phyloP scores from a whole-genome alignment of 2,888 invertebrate genomes.

The Pimpla rufipes region DNA sequence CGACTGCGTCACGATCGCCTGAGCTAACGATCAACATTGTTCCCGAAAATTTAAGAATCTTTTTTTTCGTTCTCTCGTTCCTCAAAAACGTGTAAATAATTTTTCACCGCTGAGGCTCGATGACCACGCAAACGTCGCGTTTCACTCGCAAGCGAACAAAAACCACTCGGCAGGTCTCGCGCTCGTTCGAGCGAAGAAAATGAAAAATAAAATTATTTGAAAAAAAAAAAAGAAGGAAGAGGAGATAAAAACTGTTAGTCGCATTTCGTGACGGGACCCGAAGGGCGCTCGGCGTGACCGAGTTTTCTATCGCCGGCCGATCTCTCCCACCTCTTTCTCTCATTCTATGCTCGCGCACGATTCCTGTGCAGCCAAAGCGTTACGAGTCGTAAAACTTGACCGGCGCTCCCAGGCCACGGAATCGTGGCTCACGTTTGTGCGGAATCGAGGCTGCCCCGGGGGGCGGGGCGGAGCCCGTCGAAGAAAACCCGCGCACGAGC shows the following conservation, averaged over 20 bases:
- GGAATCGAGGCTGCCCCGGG: constrained; percentile 11
- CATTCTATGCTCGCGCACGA: constrained; percentile 45
- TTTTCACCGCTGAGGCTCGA: background rate
- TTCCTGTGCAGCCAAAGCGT: background rate
- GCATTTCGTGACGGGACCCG: constrained; percentile 67
- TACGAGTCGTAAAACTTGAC: constrained; percentile 56
- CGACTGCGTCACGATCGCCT: constrained; percentile 5
- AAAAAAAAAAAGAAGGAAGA: constrained; percentile 43
- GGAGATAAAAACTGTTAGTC: constrained; percentile 70
- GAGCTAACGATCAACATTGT: constrained; percentile 52
- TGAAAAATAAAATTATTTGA: background rate
- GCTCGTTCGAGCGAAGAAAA: background rate
- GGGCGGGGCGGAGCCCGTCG: background rate
- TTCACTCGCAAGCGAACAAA: background rate
- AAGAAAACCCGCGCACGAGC: constrained; percentile 33
- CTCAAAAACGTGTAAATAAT: background rate
- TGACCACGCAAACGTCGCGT: background rate
- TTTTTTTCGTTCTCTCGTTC: background rate
- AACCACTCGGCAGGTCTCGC: background rate
- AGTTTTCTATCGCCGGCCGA: constrained; percentile 76
- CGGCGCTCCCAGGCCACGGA: constrained; percentile 38
- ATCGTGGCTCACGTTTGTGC: background rate
- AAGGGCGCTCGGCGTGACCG: constrained; percentile 76
- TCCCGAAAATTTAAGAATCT: background rate
- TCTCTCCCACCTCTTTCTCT: constrained; percentile 31